These are phyloP conservation scores for Calameuta idolon DNA, from an alignment of 2,888 invertebrate species.

Conservation along the genomic window DNA sequence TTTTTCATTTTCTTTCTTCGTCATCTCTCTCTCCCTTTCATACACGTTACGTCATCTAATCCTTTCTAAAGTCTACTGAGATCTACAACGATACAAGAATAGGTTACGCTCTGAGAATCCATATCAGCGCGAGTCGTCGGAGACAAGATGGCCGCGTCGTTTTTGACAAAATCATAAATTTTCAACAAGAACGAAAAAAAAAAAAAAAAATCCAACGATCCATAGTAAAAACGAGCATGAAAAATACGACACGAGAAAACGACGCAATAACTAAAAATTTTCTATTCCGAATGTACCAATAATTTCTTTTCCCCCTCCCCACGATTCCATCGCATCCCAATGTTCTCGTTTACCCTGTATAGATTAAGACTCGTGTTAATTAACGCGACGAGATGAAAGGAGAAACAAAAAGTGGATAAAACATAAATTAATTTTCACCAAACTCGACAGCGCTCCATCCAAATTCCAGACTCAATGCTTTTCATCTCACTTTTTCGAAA, in stretches of 20 bases:
- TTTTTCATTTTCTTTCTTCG: background rate
- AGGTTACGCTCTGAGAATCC: conserved; percentile 18
- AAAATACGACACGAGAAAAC: background rate
- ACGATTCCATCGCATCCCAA: background rate
- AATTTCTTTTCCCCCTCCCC: background rate
- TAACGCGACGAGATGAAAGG: background rate
- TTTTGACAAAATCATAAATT: background rate
- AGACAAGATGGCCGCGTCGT: background rate
- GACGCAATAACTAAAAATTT: background rate
- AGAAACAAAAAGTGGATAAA: background rate
- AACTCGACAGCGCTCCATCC: background rate
- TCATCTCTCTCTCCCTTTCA: background rate
- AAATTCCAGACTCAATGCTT: background rate
- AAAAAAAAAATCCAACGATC: background rate
- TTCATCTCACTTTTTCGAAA: background rate
- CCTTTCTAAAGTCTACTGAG: background rate
- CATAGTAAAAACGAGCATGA: background rate
- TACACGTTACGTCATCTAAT: background rate
- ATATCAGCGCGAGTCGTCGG: background rate
- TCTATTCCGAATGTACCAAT: background rate
- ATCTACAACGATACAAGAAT: conserved; percentile 29
- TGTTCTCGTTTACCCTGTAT: background rate
- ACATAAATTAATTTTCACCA: background rate
- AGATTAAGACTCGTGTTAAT: background rate
- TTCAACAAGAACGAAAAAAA: background rate